A percentile compares a stretch with the other conserved stretches of the same genome.
Conservation (phyloP, 2,113 vertebrate genomes). For the Willisornis vidua region DNA sequence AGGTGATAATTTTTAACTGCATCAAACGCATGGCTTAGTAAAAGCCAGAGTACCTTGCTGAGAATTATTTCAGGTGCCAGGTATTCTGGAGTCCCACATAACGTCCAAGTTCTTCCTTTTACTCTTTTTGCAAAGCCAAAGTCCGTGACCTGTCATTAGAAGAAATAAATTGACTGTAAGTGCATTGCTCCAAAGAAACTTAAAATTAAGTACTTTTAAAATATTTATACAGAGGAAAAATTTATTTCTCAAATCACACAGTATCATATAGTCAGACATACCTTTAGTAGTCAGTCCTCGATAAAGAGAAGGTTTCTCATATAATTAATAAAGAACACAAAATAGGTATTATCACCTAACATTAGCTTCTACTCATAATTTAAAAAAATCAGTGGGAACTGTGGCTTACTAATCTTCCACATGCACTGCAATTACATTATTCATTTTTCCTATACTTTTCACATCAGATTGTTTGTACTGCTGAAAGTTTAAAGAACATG, state of each 20-base stretch:
- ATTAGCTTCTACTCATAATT: background rate
- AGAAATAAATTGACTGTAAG: background rate
- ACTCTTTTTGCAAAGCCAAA: slow-evolving; percentile 99
- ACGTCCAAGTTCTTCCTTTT: slow-evolving; percentile 98
- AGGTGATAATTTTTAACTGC: background rate
- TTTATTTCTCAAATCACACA: background rate
- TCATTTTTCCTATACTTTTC: background rate
- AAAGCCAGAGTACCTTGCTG: slow-evolving; percentile 87
- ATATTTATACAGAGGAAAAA: background rate
- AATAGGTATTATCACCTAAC: background rate
- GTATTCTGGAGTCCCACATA: slow-evolving; percentile 99
- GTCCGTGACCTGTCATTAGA: slow-evolving; percentile 89
- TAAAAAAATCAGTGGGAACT: background rate
- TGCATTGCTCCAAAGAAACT: background rate
- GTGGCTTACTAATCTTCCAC: background rate
- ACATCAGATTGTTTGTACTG: background rate
- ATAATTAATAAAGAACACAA: background rate
- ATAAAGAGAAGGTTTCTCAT: background rate
- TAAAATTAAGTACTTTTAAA: background rate
- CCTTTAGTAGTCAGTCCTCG: background rate
- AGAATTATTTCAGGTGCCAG: slow-evolving; percentile 99
- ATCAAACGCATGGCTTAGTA: background rate
- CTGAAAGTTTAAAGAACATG: background rate
- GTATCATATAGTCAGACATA: background rate
- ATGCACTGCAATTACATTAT: background rate